These are phyloP conservation scores for Imbricaverruca yamaguchii DNA, from an alignment of 2,888 invertebrate genomes.

Conservation along the genomic window DNA sequence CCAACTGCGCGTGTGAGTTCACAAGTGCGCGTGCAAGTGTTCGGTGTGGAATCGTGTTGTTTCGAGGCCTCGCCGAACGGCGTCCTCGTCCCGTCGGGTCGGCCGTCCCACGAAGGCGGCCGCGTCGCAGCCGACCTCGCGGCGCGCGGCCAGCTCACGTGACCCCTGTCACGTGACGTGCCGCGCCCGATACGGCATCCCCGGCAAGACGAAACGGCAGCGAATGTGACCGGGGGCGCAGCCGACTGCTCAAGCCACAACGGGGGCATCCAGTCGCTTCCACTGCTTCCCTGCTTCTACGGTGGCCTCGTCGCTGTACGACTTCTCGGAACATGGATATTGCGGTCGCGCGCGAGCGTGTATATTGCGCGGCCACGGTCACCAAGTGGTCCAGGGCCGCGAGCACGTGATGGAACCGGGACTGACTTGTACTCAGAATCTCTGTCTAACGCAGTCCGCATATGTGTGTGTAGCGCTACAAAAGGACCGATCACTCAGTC, in stretches of 20 bases:
- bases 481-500: too few relatives aligned
- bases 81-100: neutral
- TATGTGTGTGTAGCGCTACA: too few relatives aligned
- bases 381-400: too few relatives aligned
- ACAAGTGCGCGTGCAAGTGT: neutral
- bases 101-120: too few relatives aligned
- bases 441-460: too few relatives aligned
- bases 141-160: neutral
- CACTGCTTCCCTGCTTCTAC: neutral
- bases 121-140: too few relatives aligned
- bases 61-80: neutral
- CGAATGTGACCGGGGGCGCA: neutral
- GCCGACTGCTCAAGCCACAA: neutral
- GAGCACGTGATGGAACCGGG: too few relatives aligned
- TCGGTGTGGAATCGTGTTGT: too few relatives aligned
- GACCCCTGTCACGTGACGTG: neutral
- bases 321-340: neutral
- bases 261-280: neutral
- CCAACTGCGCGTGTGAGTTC: neutral
- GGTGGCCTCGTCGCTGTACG: too few relatives aligned
- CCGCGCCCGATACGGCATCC: neutral
- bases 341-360: neutral
- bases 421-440: too few relatives aligned
- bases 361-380: too few relatives aligned
- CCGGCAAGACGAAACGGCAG: neutral